Evolutionary conservation across 2,888 invertebrate genomes (phyloP).

Genomic region (Hirtodrosophila duncani): DNA sequence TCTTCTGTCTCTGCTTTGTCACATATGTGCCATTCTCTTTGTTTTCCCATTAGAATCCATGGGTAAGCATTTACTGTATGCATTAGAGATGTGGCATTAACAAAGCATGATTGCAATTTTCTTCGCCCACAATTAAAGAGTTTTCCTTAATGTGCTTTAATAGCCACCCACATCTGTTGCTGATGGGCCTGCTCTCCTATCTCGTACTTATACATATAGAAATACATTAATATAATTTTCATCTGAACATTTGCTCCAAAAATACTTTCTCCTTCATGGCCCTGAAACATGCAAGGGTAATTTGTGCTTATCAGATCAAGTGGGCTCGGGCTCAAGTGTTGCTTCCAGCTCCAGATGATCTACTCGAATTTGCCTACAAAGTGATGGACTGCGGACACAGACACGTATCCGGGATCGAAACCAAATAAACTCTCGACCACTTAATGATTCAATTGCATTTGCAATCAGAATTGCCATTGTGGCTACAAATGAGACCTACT

Average conservation of each 20-base stretch:
- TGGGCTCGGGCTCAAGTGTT: constrained; percentile 26
- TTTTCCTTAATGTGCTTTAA: constrained; percentile 4
- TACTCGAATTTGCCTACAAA: constrained; percentile 52
- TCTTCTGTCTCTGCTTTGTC: too few species aligned
- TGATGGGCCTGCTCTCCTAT: too few species aligned
- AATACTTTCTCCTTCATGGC: constrained; percentile 35
- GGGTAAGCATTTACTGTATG: too few species aligned
- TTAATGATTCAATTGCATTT: constrained; percentile 65
- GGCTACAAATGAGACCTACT: constrained; percentile 36
- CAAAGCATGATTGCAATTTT: too few species aligned
- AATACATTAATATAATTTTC: too few species aligned
- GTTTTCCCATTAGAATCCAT: too few species aligned
- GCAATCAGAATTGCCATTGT: constrained; percentile 56
- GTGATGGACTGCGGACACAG: constrained; percentile 18
- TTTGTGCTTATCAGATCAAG: constrained; percentile 43
- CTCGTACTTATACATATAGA: too few species aligned
- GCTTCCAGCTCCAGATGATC: constrained; percentile 15
- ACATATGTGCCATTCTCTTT: too few species aligned
- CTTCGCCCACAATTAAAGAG: too few species aligned
- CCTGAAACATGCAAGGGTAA: constrained; percentile 42
- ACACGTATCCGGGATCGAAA: not conserved
- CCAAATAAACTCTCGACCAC: constrained; percentile 33
- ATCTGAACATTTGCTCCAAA: too few species aligned
- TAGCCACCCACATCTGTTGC: constrained; percentile 4
- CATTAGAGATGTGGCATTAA: too few species aligned